Percentiles rank a stretch among this genome's conserved stretches.
Conservation (phyloP, 2,888 invertebrate genomes). For the Torymus auratus region DNA sequence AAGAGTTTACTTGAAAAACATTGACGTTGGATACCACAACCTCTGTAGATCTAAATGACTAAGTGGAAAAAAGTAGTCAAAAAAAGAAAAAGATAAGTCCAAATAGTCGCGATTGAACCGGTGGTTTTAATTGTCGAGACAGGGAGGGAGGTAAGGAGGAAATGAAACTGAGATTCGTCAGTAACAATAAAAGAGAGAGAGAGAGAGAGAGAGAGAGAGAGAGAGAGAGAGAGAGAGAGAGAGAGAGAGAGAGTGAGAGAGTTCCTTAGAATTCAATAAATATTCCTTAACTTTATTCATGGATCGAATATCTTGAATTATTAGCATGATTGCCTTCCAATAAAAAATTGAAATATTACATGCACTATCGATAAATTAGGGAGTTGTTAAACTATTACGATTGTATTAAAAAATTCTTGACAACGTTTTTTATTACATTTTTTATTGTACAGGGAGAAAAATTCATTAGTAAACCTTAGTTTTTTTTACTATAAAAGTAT, state of each 20-base stretch:
- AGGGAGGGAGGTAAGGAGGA: slow-evolving; percentile 26
- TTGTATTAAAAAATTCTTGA: too few species aligned
- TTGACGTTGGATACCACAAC: not conserved
- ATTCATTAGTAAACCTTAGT: too few species aligned
- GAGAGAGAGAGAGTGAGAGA: not conserved
- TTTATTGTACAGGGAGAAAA: too few species aligned
- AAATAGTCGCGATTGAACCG: slow-evolving; percentile 6
- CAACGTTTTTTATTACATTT: too few species aligned
- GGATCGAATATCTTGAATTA: too few species aligned
- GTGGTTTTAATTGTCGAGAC: slow-evolving; percentile 6
- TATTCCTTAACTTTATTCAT: too few species aligned
- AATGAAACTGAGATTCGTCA: slow-evolving; percentile 23
- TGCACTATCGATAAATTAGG: too few species aligned
- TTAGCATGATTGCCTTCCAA: too few species aligned
- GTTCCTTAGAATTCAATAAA: not conserved
- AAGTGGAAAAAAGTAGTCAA: slow-evolving; percentile 9
- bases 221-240: not conserved
- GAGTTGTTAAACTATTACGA: too few species aligned
- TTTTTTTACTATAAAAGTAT: too few species aligned
- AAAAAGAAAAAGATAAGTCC: slow-evolving; percentile 5
- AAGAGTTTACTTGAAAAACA: not conserved
- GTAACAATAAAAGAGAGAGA: slow-evolving; percentile 27
- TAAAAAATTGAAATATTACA: too few species aligned
- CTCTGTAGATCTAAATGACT: slow-evolving; percentile 6
- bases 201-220: not conserved